Evolutionary conservation across 2,888 invertebrate genomes (phyloP), one percentile per base, ranked within the genome.

Genomic region (Phoronis australis): DNA sequence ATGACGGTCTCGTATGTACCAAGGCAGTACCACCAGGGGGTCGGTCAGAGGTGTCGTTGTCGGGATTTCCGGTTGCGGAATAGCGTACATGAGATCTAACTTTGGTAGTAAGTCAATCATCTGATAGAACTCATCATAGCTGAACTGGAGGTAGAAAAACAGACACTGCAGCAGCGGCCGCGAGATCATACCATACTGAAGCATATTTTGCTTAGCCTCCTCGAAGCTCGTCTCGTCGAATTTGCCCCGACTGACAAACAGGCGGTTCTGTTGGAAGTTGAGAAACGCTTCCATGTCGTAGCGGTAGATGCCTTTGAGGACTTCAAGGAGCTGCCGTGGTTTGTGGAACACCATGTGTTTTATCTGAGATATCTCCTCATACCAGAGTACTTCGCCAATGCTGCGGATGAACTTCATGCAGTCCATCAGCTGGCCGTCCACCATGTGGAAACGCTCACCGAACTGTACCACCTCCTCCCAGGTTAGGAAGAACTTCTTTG

Each of bases 331-430:
- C 4, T 62, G 47, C 4, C 60, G 37, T 2, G 75, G 75, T 45
- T 61, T 60, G 50, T 73, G 74, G 53, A 75, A 73, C 15, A 75
- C 49, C 5, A 65, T 59, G 20, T 68, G 55, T 2, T 61, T 56
- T 25, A 75, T 53, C 0, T 53, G 60, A 37, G 66, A 59, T 15
- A 52, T 62, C 5, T 67, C 54, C 25, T 54, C 35, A 43, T 61
- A 68, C 73, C 75, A 75, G 4, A 75, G 47, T 4, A 75, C 59
- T 35, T 75, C 72, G 4, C 72, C 73, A 25, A 57, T 65, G 50
- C 69, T 67, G 44, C 62, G 57, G 4, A 72, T 56, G 52, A 69
- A 66, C 27, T 62, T 55, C 23, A 75, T 50, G 48, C 69, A 67
- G 22, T 68, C 62, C n/a, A 50, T 44, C 6, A 75, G 50, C 22